Percentiles rank a stretch among this genome's conserved stretches.
phyloP scores from a whole-genome alignment of 2,113 vertebrate genomes.

The Albula goreensis region DNA sequence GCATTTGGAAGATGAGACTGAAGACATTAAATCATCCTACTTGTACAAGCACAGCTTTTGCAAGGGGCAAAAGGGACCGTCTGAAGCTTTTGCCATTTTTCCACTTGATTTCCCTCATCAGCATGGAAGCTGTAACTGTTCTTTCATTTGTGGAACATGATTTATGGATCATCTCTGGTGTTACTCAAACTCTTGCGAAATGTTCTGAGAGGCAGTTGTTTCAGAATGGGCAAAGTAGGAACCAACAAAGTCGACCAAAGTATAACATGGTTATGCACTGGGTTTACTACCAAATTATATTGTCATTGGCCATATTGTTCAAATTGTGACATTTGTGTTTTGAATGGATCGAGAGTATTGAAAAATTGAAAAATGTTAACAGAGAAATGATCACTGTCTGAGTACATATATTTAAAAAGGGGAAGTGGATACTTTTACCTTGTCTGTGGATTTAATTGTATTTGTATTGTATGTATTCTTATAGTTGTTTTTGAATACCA shows the following conservation, averaged over 20 bases:
- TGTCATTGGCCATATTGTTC: no score
- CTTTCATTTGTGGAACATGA: not conserved
- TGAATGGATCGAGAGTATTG: not conserved
- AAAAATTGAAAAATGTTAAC: not conserved
- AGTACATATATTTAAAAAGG: not conserved
- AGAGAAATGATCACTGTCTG: not conserved
- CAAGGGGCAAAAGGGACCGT: not conserved
- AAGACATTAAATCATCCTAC: not conserved
- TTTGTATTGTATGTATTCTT: not conserved
- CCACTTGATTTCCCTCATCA: not conserved
- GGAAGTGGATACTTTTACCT: not conserved
- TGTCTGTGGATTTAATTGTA: not conserved
- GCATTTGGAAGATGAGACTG: not conserved
- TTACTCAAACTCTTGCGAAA: not conserved
- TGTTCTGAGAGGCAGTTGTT: not conserved
- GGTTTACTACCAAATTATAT: no score
- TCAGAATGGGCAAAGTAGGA: not conserved
- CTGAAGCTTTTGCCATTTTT: not conserved
- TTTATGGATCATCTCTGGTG: not conserved
- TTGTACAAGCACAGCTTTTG: not conserved
- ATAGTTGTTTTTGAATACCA: not conserved
- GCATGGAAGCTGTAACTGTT: not conserved
- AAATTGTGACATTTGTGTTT: not conserved
- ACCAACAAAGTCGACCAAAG: not conserved
- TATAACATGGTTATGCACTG: not conserved